Percentiles rank a stretch among this genome's conserved stretches.
phyloP scores from a whole-genome alignment of 2,797 vertebrate genomes.

The Percopsis omiscomaycus region DNA sequence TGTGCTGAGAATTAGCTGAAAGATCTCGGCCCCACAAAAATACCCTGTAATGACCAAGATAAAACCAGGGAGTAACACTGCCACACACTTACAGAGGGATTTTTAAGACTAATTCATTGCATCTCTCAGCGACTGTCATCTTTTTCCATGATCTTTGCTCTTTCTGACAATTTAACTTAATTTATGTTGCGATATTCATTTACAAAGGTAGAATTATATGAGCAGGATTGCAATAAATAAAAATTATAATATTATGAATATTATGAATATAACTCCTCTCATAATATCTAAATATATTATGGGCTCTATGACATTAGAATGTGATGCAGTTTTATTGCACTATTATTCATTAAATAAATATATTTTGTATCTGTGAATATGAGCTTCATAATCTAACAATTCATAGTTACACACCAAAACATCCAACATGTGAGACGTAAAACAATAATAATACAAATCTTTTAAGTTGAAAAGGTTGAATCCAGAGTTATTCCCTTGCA shows the following conservation, averaged over 20 bases:
- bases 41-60: conserved; percentile 67
- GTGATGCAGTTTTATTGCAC: neutral
- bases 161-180: conserved; percentile 1
- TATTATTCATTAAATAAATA: no score
- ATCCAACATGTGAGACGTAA: neutral
- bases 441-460: neutral
- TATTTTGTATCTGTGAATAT: neutral
- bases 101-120: conserved; percentile 17
- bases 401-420: neutral
- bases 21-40: conserved; percentile 79
- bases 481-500: conserved; percentile 7
- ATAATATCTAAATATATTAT: conserved; percentile 1
- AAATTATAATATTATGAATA: no score
- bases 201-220: neutral
- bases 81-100: conserved; percentile 17
- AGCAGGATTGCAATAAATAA: neutral
- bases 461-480: neutral
- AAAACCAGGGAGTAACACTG: conserved; percentile 37
- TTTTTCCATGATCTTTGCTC: neutral
- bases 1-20: conserved; percentile 81
- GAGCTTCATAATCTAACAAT: conserved; percentile 2
- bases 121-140: conserved; percentile 30
- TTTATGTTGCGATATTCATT: no score
- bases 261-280: neutral
- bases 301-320: neutral